These are phyloP conservation scores for Gymnarchus niloticus DNA, from an alignment of 2,113 vertebrate genomes.

Conservation along the genomic window DNA sequence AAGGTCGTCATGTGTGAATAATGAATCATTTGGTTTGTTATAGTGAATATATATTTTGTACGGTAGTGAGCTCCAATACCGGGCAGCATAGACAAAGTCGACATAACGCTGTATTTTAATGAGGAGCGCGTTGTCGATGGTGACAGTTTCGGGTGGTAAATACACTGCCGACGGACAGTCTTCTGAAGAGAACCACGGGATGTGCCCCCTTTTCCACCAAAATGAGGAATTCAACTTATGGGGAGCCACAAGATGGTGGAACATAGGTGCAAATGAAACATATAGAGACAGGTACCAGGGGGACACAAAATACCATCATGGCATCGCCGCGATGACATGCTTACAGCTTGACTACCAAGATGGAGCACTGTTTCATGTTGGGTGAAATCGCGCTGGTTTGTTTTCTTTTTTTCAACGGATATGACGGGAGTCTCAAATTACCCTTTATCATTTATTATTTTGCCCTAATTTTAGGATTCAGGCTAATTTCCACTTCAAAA, in stretches of 20 bases:
- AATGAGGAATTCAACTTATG: not conserved
- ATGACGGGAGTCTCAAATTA: not conserved
- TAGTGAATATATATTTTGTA: not conserved
- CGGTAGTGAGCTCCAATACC: not conserved
- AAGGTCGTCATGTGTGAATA: not conserved
- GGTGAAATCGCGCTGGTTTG: not conserved
- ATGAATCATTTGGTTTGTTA: not conserved
- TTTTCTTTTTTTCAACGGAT: not conserved
- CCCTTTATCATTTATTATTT: too few species aligned
- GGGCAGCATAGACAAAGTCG: not conserved
- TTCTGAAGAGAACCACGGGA: too few species aligned
- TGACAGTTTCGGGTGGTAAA: not conserved
- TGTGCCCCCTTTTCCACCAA: not conserved
- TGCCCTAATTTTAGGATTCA: not conserved
- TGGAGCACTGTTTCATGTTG: not conserved
- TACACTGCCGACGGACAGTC: not conserved
- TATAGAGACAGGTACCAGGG: not conserved
- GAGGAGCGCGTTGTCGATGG: too few species aligned
- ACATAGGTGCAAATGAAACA: not conserved
- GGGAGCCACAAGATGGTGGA: not conserved
- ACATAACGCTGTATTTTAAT: not conserved
- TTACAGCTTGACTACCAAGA: not conserved
- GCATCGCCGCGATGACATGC: not conserved
- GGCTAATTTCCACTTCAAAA: constrained; percentile 27
- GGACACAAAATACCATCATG: not conserved